Base-by-base conservation (phyloP, 2,888 invertebrate genomes). In the Disparrhopalites patrizii region DNA sequence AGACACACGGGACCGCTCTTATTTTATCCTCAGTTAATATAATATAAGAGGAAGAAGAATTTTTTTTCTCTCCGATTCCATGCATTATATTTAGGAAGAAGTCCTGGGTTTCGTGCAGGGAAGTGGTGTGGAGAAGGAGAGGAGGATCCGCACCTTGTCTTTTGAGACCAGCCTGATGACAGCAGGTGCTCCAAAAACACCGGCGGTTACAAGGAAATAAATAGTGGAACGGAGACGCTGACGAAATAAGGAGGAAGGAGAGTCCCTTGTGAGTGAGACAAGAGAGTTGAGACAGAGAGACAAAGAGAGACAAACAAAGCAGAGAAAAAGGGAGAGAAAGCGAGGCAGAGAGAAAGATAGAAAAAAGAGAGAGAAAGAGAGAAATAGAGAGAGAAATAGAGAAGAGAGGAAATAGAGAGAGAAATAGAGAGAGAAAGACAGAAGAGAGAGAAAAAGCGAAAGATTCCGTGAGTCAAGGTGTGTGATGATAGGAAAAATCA, bases 81-180 rank as follows among this genome's bases (percentile, higher is more conserved):
- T n/a, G n/a, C n/a, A n/a, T n/a, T n/a, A n/a, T n/a, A n/a, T n/a
- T n/a, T n/a, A n/a, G n/a, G n/a, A n/a, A n/a, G n/a, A n/a, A n/a
- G n/a, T n/a, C n/a, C n/a, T 15, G 43, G 15, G 43, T 43, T 56
- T 56, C 36, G 57, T 57, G 57, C 40, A 27, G 38, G 18, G 25
- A n/a, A 40, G 36, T 58, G 40, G n/a, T 15, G 25, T 27, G 28
- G 47, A 18, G n/a, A 23, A 15, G 18, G 2, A 23, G 4, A 30
- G 28, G 25, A 25, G 7, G 18, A 58, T 20, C 25, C 57, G 40
- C 38, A 57, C 57, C 40, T 30, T 25, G n/a, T 23, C 18, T n/a
- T 18, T 5, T 30, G 8, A 30, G 18, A 56, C 36, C 54, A 54
- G 54, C 56, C 31, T 56, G 56, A 56, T 56, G 56, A 56, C 56